Conservation (phyloP, 1,140 invertebrate genomes). For the Dendroctonus ponderosae region DNA sequence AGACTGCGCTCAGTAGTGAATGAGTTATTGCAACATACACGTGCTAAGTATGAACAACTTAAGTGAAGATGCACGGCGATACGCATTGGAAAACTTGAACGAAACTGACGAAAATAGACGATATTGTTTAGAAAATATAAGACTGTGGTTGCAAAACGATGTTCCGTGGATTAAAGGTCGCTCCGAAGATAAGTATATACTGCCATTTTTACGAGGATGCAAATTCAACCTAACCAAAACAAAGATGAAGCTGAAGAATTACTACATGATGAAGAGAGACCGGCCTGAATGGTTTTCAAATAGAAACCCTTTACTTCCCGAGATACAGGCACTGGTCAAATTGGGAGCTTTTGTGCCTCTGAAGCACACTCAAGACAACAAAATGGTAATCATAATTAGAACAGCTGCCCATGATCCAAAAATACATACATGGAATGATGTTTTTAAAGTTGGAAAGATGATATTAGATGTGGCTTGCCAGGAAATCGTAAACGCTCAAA, state of each 20-base stretch:
- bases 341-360: slow-evolving; percentile 63
- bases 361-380: slow-evolving; percentile 50
- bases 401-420: slow-evolving; percentile 59
- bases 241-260: slow-evolving; percentile 60
- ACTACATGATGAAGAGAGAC: slow-evolving; percentile 56
- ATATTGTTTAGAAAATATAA: slow-evolving; percentile 32
- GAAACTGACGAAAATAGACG: slow-evolving; percentile 37
- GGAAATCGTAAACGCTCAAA: slow-evolving; percentile 55
- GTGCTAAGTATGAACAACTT: too few relatives aligned
- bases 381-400: slow-evolving; percentile 59
- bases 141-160: slow-evolving; percentile 36
- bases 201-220: slow-evolving; percentile 61
- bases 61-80: neutral
- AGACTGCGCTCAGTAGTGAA: too few relatives aligned
- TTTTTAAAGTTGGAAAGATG: slow-evolving; percentile 62
- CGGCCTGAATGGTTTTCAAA: slow-evolving; percentile 61
- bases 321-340: slow-evolving; percentile 58
- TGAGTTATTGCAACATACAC: too few relatives aligned
- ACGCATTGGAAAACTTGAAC: slow-evolving; percentile 27
- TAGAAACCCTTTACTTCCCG: slow-evolving; percentile 58
- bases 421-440: slow-evolving; percentile 56
- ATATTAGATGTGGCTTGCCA: slow-evolving; percentile 57
- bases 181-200: slow-evolving; percentile 54
- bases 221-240: slow-evolving; percentile 61
- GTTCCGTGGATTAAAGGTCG: slow-evolving; percentile 35